Evolutionary conservation across 2,888 invertebrate species (phyloP), one percentile per base, ranked within the genome.

Genomic region (Diaperis boleti): DNA sequence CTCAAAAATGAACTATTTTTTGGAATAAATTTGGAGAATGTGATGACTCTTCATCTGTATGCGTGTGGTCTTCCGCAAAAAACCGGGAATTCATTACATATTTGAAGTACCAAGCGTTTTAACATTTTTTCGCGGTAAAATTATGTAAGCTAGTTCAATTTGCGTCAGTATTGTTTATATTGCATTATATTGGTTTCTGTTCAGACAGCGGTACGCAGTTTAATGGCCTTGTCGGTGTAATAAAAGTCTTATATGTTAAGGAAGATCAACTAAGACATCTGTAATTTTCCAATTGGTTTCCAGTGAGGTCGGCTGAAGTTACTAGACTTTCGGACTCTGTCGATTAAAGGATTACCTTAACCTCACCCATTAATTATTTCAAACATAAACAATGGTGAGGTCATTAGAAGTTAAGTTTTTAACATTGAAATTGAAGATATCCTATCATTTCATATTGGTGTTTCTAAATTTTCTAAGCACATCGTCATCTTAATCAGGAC

Each of bases 341-440:
- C n/a, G 26, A 47, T 31, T 14, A n/a, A 47, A 31, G 47, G 31
- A 33, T 50, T 20, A 50, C 50, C 33, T 50, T 50, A 33, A 50
- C 50, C 50, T 35, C 50, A 29, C 14, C 18, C 37, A 35, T 50
- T 35, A 35, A 50, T 47, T 47, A 47, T 13, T n/a, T 5, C n/a
- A 26, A 26, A 8, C n/a, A 26, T 20, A 20, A 20, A 8, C 8
- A 29, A 41, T 41, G 15, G 3, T n/a, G 42, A 13, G 3, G 47
- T 10, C 22, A 29, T 47, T 47, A 29, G 29, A 47, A 31, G 47
- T 47, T 11, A 26, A 26, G 20, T 42, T 42, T 20, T 18, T 7
- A 31, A 29, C 47, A 29, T 47, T 47, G 47, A 11, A 20, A n/a
- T 18, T n/a, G 26, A 26, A 11, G 17, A n/a, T n/a, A n/a, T n/a